Base-by-base conservation (phyloP, 2,797 vertebrate species). In the Phrynocephalus guinanensis region DNA sequence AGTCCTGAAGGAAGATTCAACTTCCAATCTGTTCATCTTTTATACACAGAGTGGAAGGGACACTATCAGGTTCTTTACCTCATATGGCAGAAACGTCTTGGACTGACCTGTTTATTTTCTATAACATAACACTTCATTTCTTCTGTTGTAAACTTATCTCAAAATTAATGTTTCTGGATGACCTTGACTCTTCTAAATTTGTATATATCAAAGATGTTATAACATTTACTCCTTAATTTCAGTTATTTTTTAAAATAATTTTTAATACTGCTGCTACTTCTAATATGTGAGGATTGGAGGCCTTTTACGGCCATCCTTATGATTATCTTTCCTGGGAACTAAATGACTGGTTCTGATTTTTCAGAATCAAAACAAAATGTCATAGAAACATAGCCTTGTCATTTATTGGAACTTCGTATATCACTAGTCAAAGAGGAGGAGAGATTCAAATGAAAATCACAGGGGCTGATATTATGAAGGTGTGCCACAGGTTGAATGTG, bases 261-360 rank as follows among this genome's bases (percentile, higher is more conserved):
- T 52, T 52, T 52, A 6, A 6, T 52, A 52, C 52, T 52, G 52
- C 8, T 52, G 52, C 52, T 52, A 52, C 52, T 52, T 52, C 52
- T 52, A 52, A 11, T 52, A 52, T 52, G 52, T 52, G 8, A 52
- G 52, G 52, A 11, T 52, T 52, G 52, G 8, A 52, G 8, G 52
- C 11, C 11, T 52, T 8, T 52, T 7, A 11, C 11, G 52, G 52
- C 52, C 52, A 52, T 52, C 52, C 6, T 52, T 52, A 52, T 6
- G 52, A 52, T 52, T 6, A 52, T 52, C 52, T 52, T 52, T 1
- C 52, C 52, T 52, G 11, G 6, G 52, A 52, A 11, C 8, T 52
- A 52, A 52, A 52, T 86, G 56, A 90, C 68, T 88, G 90, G 87
- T 87, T 63, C 89, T 90, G 26, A 76, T 70, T 83, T 71, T 88